Evolutionary conservation across 2,888 invertebrate genomes (phyloP).

Genomic region (Nyleta sp.): DNA sequence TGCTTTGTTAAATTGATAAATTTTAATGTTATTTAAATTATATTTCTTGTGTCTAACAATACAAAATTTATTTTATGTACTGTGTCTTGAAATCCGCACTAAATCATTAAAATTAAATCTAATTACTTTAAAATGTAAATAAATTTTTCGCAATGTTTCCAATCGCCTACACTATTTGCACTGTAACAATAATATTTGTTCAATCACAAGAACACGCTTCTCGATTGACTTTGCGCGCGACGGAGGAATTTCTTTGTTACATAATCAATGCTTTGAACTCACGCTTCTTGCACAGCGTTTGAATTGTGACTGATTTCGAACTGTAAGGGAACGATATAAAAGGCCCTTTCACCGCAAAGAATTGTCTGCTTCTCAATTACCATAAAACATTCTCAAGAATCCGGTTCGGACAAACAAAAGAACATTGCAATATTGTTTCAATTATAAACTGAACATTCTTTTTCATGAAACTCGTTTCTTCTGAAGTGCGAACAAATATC

Average conservation of each 20-base stretch:
- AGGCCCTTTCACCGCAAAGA: slow-evolving; percentile 46
- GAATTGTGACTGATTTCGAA: slow-evolving; percentile 47
- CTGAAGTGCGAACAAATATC: no score
- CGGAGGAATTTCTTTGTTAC: slow-evolving; percentile 50
- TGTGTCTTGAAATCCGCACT: neutral
- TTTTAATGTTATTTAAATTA: no score
- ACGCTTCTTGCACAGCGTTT: slow-evolving; percentile 45
- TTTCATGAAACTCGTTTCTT: no score
- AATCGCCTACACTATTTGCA: no score
- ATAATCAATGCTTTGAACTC: slow-evolving; percentile 43
- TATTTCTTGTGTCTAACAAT: no score
- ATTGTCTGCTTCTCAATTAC: slow-evolving; percentile 20
- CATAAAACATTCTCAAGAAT: slow-evolving; percentile 22
- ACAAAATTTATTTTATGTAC: no score
- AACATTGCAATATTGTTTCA: no score
- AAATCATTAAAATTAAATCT: no score
- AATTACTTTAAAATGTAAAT: no score
- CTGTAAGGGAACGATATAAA: slow-evolving; percentile 38
- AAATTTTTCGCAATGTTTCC: no score
- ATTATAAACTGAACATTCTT: neutral
- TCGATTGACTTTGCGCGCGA: slow-evolving; percentile 3
- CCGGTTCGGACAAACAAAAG: slow-evolving; percentile 1
- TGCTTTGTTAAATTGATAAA: no score
- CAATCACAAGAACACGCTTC: neutral
- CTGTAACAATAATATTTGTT: no score